Evolutionary conservation across 1,140 invertebrate genomes (phyloP), one percentile per base, ranked within the genome.

Genomic region (Aphaenogaster floridana): DNA sequence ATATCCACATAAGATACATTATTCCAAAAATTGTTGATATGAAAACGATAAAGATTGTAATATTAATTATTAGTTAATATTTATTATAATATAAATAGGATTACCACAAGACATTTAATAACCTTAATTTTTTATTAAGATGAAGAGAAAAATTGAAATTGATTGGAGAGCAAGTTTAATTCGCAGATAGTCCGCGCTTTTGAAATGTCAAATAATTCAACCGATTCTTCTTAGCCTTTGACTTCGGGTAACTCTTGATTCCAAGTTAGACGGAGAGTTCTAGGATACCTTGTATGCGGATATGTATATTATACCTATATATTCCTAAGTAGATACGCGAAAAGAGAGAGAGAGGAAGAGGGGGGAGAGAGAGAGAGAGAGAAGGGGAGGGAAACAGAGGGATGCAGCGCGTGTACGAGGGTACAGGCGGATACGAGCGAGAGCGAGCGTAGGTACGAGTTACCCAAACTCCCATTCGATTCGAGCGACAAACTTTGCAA

Each of bases 401-500:
- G 57, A 83, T 36, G 76, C 61, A 86, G 59, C 71, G 81, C 45
- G 74, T 84, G 48, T 59, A 61, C 66, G 59, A 69, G 36, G 34
- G 50, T 87, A 78, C 57, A 48, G 59, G 17, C 64, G 68, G 54
- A 42, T 66, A 87, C 71, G 79, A 69, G 61, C 59, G 84, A 86
- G 90, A 91, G 89, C 61, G 64, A 59, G 50, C 39, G 69, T 91
- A 89, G 89, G 86, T 90, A 86, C 84, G 90, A 92, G 91, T 92
- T 92, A 92, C 84, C 91, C 89, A 92, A 92, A 92, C 91, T 92
- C 91, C 91, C 89, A 92, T 92, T 92, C 89, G 91, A 91, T 90
- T 92, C 91, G 87, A 92, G 91, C 91, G 91, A 92, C 90, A 92
- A 92, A 92, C 91, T 92, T 92, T 91, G 91, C 89, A 92, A 92